Percentiles rank a stretch among this genome's conserved stretches.
phyloP scores from a whole-genome alignment of 2,797 vertebrate species.

The Micrastur ruficollis region DNA sequence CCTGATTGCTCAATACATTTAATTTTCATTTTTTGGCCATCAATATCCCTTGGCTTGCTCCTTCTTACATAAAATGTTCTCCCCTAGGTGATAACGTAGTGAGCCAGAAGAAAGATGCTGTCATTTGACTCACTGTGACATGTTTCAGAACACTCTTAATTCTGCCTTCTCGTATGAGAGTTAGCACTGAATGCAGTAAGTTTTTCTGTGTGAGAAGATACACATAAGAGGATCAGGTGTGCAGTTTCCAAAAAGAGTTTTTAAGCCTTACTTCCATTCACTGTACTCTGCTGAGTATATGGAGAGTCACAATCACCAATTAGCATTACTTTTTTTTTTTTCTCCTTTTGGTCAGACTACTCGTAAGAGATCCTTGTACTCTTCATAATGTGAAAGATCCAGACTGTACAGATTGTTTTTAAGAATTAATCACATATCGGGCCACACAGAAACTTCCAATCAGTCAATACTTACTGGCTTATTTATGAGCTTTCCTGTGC shows the following conservation, averaged over 20 bases:
- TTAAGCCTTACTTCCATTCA: neutral
- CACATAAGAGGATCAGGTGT: neutral
- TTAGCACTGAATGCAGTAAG: neutral
- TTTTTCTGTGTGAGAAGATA: neutral
- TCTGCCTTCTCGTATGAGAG: neutral
- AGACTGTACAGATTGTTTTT: neutral
- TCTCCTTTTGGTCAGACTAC: neutral
- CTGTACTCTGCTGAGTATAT: neutral
- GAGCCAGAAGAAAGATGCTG: neutral
- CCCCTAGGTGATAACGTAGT: neutral
- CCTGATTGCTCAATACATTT: neutral
- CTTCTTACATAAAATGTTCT: neutral
- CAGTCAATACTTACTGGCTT: neutral
- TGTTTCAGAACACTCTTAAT: neutral
- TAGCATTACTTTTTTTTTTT: neutral
- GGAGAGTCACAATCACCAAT: neutral
- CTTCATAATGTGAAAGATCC: neutral
- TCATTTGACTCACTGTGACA: neutral
- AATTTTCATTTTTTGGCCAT: neutral
- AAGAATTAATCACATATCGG: neutral
- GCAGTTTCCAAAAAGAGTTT: neutral
- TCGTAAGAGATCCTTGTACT: neutral
- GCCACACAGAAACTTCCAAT: neutral
- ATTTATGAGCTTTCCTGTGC: neutral
- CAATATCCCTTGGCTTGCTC: neutral